Evolutionary conservation across 2,888 invertebrate species (phyloP).

Genomic region (Amphipyra tragopoginis): DNA sequence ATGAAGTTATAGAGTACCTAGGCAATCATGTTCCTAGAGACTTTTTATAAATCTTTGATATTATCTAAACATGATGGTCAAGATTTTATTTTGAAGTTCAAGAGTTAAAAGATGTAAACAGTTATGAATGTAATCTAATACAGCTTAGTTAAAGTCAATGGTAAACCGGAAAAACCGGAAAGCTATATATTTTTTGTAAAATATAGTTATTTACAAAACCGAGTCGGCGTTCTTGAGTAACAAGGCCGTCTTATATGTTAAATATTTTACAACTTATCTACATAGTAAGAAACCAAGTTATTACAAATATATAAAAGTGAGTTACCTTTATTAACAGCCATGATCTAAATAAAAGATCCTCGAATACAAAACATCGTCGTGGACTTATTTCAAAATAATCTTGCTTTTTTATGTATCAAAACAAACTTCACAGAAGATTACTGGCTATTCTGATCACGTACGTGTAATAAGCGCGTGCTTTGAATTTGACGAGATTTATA

Average conservation of each 20-base stretch:
- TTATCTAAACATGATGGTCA: neutral
- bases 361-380: slow-evolving; percentile 57
- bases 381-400: slow-evolving; percentile 43
- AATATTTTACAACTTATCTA: slow-evolving; percentile 7
- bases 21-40: no score
- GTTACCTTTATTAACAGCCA: slow-evolving; percentile 70
- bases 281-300: neutral
- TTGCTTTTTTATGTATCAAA: slow-evolving; percentile 25
- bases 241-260: slow-evolving; percentile 17
- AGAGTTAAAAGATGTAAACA: neutral
- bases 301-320: slow-evolving; percentile 39
- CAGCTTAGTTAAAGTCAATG: slow-evolving; percentile 3
- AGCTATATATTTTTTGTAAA: slow-evolving; percentile 31
- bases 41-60: no score
- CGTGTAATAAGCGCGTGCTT: slow-evolving; percentile 9
- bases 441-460: slow-evolving; percentile 13
- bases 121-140: slow-evolving; percentile 16
- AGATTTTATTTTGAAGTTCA: slow-evolving; percentile 1
- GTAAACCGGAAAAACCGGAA: slow-evolving; percentile 44
- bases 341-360: slow-evolving; percentile 59
- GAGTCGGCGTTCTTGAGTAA: slow-evolving; percentile 34
- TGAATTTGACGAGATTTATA: slow-evolving; percentile 6
- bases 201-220: slow-evolving; percentile 36
- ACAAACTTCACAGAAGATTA: slow-evolving; percentile 28
- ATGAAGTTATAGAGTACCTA: no score